Percentiles rank a stretch among this genome's conserved stretches.
Conservation (phyloP, 2,888 invertebrate genomes). For the Panzeria rudis region DNA sequence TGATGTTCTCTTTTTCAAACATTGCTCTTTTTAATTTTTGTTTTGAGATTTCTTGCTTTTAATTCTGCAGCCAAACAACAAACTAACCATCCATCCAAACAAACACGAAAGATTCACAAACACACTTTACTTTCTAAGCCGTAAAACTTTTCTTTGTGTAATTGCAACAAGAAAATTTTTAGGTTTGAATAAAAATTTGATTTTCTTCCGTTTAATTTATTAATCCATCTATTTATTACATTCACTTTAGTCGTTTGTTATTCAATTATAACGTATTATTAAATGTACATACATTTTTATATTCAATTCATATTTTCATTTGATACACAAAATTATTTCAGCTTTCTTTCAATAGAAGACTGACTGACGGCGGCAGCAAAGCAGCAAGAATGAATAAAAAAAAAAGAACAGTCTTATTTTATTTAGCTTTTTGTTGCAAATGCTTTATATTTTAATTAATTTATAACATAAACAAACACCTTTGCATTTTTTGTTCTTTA, state of each 20-base stretch:
- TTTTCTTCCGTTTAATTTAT: slow-evolving; percentile 15
- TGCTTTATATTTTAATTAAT: slow-evolving; percentile 25
- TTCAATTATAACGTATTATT: slow-evolving; percentile 35
- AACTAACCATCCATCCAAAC: slow-evolving; percentile 29
- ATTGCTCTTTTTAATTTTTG: slow-evolving; percentile 53
- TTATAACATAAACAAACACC: slow-evolving; percentile 23
- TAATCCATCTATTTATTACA: slow-evolving; percentile 3
- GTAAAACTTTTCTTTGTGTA: slow-evolving; percentile 23
- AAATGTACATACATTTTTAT: slow-evolving; percentile 28
- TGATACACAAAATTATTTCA: slow-evolving; percentile 63
- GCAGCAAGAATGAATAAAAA: slow-evolving; percentile 27
- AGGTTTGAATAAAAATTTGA: not conserved
- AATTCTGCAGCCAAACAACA: slow-evolving; percentile 30
- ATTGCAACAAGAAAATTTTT: slow-evolving; percentile 29
- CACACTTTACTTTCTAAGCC: slow-evolving; percentile 19
- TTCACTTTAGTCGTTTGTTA: slow-evolving; percentile 14
- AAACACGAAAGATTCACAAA: not conserved
- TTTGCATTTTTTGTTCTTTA: slow-evolving; percentile 24
- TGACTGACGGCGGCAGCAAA: slow-evolving; percentile 8
- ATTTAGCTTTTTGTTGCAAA: no score
- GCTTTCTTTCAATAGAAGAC: slow-evolving; percentile 46
- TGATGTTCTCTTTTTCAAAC: slow-evolving; percentile 49
- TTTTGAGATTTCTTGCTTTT: slow-evolving; percentile 7
- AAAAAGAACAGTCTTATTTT: not conserved
- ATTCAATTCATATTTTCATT: slow-evolving; percentile 64